Evolutionary conservation across 2,888 invertebrate species (phyloP), one percentile per base, ranked within the genome.

Genomic region (Omphaloscelis lunosa): DNA sequence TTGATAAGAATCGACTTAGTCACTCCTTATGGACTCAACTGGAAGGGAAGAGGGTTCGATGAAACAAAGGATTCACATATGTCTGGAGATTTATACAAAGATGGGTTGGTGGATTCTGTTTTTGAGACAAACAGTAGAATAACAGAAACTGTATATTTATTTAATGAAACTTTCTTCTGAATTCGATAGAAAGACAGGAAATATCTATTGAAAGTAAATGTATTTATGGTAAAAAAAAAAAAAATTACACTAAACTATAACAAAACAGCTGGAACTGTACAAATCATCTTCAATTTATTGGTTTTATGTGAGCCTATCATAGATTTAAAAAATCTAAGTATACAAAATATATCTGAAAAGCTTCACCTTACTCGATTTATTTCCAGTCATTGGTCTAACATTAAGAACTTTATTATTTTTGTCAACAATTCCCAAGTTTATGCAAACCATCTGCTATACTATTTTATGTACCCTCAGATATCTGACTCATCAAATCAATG

Each of bases 1-100:
- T 85, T 88, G 88, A 88, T 88, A 88, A 89, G 88, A 73, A 85
- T 88, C 85, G 80, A 73, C 81, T 88, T 85, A 88, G 86, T 88
- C 89, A 88, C 74, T 85, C 75, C 69, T 62, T 73, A 27, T 80
- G 78, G 75, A 75, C 41, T 72, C 29, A 56, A 15, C 80, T 69
- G 77, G 83, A 79, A 48, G 79, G 75, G 72, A 78, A 68, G 68
- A 58, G 58, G 66, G 68, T 69, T 77, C 56, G 66, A 39, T 45
- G 76, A 53, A 74, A 87, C 84, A 88, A 89, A 86, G 82, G 88
- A 85, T 56, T 71, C 51, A 41, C 29, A 48, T 79, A 59, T 77
- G 58, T 66, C 34, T 67, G 27, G 20, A 62, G 23, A 45, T 81
- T 68, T 77, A 61, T 74, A 17, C 70, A 27, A 34, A 66, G 34